Evolutionary conservation across 2,113 vertebrate species (phyloP).

Genomic region (Zapornia atra): DNA sequence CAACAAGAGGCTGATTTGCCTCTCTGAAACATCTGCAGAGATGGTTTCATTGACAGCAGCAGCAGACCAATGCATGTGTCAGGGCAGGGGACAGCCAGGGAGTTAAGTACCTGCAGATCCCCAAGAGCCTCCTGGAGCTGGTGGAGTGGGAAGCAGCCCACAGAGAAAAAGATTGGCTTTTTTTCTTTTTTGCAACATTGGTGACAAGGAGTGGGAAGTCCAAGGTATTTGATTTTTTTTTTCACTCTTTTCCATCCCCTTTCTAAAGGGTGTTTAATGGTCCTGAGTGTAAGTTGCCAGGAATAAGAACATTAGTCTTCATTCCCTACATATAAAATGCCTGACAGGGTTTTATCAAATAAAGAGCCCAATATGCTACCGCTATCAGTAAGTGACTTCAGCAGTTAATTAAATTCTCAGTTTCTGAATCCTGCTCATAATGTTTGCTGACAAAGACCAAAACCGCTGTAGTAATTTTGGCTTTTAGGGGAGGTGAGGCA

Average conservation of each 20-base stretch:
- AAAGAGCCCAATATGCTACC: conserved; percentile 60
- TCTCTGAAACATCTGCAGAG: background rate
- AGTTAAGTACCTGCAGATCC: fast-evolving
- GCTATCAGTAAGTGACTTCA: conserved; percentile 65
- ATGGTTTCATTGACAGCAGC: background rate
- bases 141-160: background rate
- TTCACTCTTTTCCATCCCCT: background rate
- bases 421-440: conserved; percentile 49
- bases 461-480: conserved; percentile 19
- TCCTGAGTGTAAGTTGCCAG: conserved; percentile 1
- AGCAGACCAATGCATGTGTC: background rate
- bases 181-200: background rate
- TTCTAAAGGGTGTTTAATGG: background rate
- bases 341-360: conserved; percentile 66
- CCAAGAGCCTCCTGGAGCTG: background rate
- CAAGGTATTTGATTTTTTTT: background rate
- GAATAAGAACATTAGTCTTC: conserved; percentile 58
- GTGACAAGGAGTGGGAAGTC: background rate
- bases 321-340: conserved; percentile 48
- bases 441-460: conserved; percentile 60
- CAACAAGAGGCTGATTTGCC: background rate
- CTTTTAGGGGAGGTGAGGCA: background rate
- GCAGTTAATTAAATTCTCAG: conserved; percentile 67
- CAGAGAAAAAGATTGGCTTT: background rate
- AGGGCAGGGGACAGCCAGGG: background rate